Evolutionary conservation across 1,140 invertebrate genomes (phyloP), one percentile per base, ranked within the genome.

Genomic region (Matsumurasca onukii): DNA sequence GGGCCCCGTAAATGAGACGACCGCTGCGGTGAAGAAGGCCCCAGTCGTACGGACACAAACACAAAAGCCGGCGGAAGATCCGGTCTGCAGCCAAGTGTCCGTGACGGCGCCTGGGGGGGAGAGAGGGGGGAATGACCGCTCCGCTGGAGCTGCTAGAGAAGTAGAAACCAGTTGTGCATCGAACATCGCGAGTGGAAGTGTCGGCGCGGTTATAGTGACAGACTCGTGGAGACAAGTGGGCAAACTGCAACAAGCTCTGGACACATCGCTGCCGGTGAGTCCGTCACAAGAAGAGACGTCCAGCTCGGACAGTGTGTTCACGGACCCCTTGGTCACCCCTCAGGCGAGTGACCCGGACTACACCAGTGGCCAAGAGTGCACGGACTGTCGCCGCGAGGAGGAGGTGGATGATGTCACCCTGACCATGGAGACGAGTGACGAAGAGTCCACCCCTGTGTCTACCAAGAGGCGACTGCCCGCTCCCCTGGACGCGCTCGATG

Each of bases 251-350:
- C 49, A 31, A 2, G 2, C 30, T 1, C 27, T 61, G 2, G 52
- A 25, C 9, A 9, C 34, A 31, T 1, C 51, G 24, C n/a, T 59
- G 20, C 39, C n/a, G 30, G 52, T 17, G 25, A 1, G 20, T 57
- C 49, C 66, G 15, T n/a, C 45, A 25, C n/a, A 62, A 24, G 63
- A 69, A 31, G 65, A 65, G 31, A 57, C 71, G 29, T 67, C 68
- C 66, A 65, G 68, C 27, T 66, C 62, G 25, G 71, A 72, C 15
- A 62, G 64, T 25, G 71, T 72, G 66, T 72, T 72, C 30, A 68
- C 66, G 49, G 71, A 72, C 64, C 69, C 71, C 25, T 55, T 70
- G 62, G 57, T 70, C 25, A 72, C 69, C 9, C 71, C 71, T 57
- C 65, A 67, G 49, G 63, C 29, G 12, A 66, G 66, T 39, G 57